Base-by-base conservation (phyloP, 2,797 vertebrate species). In the Dipus sagitta region DNA sequence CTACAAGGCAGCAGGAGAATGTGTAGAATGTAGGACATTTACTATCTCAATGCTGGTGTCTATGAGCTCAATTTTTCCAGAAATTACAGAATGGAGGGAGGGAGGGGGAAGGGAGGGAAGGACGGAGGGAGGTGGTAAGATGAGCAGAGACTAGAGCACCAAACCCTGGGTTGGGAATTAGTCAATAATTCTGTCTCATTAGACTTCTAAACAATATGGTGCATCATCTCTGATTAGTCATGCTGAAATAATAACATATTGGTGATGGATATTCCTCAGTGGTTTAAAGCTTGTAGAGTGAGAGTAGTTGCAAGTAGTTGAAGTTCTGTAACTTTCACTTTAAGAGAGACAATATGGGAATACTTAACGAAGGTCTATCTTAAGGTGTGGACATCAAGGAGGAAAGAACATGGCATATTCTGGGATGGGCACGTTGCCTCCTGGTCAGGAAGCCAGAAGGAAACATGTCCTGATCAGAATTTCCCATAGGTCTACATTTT, bases 101-200 rank as follows among this genome's bases (percentile, higher is more conserved):
- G 34, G 32, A 77, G 67, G 62, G 20, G 32, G 70, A n/a, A n/a
- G 42, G 60, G 15, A 14, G 14, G 78, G 32, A 65, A 11, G 47
- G 47, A 47, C 8, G n/a, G 15, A 70, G 60, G 18, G 24, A 54
- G 26, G 52, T 47, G 67, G 18, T 18, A 13, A 79, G 30, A 32
- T 64, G 70, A 89, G 34, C 12, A 76, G 60, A 13, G 24, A 71
- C 68, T 18, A 76, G 54, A 58, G 26, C 23, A 52, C 11, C 11
- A 9, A 95, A 26, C 62, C 3, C 54, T 87, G 64, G 70, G 71
- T 34, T 88, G 82, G 95, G 86, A 96, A 95, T 94, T 87, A 93
- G 75, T 94, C 83, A 92, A 58, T 93, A 76, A 82, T 91, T 93
- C 85, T 94, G 54, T 82, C 90, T 96, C 86, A 94, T 94, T 95